Percentiles rank a stretch among this genome's conserved stretches.
Conservation (phyloP, 2,113 vertebrate species). For the Prunella fulvescens region DNA sequence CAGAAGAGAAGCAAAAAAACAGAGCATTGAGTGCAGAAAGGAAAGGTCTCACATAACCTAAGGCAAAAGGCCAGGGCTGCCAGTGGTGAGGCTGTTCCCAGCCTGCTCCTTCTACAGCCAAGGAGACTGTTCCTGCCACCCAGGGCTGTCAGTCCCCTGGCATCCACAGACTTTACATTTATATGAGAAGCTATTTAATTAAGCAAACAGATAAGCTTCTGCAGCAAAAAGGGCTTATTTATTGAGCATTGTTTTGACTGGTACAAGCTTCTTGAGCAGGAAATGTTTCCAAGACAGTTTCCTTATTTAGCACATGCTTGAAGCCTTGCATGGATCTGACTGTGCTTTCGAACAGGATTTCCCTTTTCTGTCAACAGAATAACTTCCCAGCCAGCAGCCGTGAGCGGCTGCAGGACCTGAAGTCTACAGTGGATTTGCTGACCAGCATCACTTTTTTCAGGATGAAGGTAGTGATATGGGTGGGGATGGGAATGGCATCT, state of each 20-base stretch:
- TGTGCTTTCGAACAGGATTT: constrained; percentile 23
- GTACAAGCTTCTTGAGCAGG: background rate
- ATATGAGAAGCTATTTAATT: constrained; percentile 18
- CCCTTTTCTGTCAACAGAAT: constrained; percentile 79
- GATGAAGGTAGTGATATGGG: constrained; percentile 86
- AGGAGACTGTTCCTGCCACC: background rate
- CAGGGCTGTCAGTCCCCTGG: background rate
- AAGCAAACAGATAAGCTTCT: constrained; percentile 22
- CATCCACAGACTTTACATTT: background rate
- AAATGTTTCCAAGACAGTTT: constrained; percentile 45
- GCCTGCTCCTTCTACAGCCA: background rate
- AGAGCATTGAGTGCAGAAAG: background rate
- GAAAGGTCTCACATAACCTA: background rate
- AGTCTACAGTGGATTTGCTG: constrained; percentile 96
- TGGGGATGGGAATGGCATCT: background rate
- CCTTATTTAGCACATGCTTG: background rate
- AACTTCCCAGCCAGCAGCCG: constrained; percentile 95
- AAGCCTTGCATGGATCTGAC: background rate
- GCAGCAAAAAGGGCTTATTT: constrained; percentile 31
- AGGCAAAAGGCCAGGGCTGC: background rate
- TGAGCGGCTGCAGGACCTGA: constrained; percentile 92
- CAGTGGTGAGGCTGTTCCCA: background rate
- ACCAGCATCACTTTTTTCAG: constrained; percentile 99
- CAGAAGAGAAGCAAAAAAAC: background rate
- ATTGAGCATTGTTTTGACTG: constrained; percentile 55